These are phyloP conservation scores for Eutolmus rufibarbis DNA, from an alignment of 2,888 invertebrate species.

Conservation along the genomic window DNA sequence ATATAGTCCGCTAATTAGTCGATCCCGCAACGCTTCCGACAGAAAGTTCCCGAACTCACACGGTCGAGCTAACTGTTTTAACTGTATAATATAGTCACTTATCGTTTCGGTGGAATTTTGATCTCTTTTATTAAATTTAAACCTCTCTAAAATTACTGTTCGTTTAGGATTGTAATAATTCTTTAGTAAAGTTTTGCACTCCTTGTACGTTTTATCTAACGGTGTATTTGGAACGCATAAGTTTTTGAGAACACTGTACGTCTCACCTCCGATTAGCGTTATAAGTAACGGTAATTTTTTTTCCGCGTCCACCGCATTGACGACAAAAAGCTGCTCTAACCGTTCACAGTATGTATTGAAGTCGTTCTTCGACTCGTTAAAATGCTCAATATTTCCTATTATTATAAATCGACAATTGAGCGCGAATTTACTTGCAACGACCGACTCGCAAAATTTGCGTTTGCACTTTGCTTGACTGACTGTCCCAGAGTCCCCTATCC, in stretches of 20 bases:
- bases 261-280: slow-evolving; percentile 41
- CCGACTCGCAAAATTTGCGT: too few species aligned
- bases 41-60: too few species aligned
- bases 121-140: too few species aligned
- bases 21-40: too few species aligned
- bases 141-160: not conserved
- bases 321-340: slow-evolving; percentile 40
- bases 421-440: too few species aligned
- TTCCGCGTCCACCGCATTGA: not conserved
- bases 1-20: too few species aligned
- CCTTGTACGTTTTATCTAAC: not conserved
- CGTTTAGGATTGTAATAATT: not conserved
- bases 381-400: slow-evolving; percentile 19
- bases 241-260: slow-evolving; percentile 40
- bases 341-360: slow-evolving; percentile 38
- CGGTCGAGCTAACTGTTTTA: too few species aligned
- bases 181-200: not conserved
- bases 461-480: too few species aligned
- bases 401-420: slow-evolving; percentile 46
- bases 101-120: too few species aligned
- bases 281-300: slow-evolving; percentile 41
- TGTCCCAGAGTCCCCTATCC: too few species aligned
- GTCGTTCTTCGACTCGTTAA: slow-evolving; percentile 29
- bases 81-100: too few species aligned
- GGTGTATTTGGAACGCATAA: not conserved